These are phyloP conservation scores for Clavelina lepadiformis DNA, from an alignment of 23 tunicate genomes.

Conservation along the genomic window DNA sequence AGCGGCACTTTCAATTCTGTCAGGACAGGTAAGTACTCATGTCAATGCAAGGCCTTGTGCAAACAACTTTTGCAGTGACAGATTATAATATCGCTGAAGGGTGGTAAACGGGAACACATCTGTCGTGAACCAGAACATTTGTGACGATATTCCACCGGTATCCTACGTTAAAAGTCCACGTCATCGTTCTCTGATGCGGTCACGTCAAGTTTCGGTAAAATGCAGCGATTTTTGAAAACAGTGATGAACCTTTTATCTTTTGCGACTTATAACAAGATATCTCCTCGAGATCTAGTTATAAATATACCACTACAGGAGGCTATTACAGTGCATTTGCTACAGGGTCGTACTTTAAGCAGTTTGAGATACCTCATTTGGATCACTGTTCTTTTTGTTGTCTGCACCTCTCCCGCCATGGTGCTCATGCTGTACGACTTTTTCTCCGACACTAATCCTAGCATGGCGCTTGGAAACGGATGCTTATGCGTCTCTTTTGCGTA, in stretches of 20 bases:
- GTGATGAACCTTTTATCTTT: too few relatives aligned
- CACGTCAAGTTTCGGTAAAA: conserved; percentile 18
- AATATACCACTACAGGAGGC: too few relatives aligned
- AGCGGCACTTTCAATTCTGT: conserved; percentile 25
- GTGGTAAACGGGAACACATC: not conserved
- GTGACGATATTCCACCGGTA: conserved; percentile 4
- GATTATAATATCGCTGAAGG: not conserved
- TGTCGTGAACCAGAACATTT: not conserved
- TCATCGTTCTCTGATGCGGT: conserved; percentile 13
- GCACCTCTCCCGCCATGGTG: conserved; percentile 45
- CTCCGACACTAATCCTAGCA: conserved; percentile 20
- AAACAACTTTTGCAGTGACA: too few relatives aligned
- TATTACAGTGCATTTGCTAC: too few relatives aligned
- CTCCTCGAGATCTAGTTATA: too few relatives aligned
- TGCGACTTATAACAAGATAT: too few relatives aligned
- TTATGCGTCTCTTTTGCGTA: conserved; percentile 33
- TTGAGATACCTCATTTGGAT: conserved; percentile 25
- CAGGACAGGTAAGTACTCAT: not conserved
- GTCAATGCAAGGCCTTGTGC: too few relatives aligned
- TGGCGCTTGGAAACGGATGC: conserved; percentile 45
- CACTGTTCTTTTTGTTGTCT: conserved; percentile 26
- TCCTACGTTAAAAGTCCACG: conserved; percentile 9
- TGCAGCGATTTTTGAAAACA: too few relatives aligned
- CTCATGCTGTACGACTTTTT: conserved; percentile 19
- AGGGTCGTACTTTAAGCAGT: conserved; percentile 28